A percentile compares a stretch with the other conserved stretches of the same genome.
phyloP scores from a whole-genome alignment of 2,797 vertebrate species.

The Argya squamiceps region DNA sequence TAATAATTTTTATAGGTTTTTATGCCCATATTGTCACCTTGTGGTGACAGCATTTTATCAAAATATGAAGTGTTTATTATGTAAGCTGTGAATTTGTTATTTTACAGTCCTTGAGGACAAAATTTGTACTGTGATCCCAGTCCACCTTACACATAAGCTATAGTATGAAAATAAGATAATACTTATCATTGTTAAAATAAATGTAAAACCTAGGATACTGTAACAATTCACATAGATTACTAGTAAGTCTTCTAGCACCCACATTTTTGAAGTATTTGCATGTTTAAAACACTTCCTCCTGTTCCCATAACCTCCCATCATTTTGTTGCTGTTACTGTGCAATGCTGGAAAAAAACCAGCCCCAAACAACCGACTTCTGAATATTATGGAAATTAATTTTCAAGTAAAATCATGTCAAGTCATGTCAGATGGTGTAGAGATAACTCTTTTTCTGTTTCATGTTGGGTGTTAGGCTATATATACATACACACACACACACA shows the following conservation, averaged over 20 bases:
- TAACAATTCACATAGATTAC: background rate
- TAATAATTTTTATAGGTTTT: background rate
- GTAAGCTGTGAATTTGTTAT: background rate
- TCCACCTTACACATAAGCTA: background rate
- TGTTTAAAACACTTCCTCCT: conserved; percentile 18
- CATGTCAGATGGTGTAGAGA: background rate
- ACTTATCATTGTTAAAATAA: background rate
- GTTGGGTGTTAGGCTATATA: background rate
- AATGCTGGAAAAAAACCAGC: background rate
- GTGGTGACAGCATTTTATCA: background rate
- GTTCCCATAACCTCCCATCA: background rate
- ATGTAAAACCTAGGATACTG: background rate
- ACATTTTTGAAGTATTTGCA: background rate
- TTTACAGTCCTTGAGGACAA: background rate
- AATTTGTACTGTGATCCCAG: background rate
- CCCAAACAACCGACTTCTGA: background rate
- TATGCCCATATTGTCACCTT: background rate
- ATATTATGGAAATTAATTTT: background rate
- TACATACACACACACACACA: background rate
- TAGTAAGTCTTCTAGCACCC: background rate
- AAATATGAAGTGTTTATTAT: background rate
- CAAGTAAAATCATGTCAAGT: background rate
- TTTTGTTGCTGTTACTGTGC: background rate
- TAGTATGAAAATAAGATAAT: background rate
- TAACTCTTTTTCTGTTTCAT: background rate